Evolutionary conservation across 2,888 invertebrate species (phyloP).

Genomic region (Chloromyia formosa): DNA sequence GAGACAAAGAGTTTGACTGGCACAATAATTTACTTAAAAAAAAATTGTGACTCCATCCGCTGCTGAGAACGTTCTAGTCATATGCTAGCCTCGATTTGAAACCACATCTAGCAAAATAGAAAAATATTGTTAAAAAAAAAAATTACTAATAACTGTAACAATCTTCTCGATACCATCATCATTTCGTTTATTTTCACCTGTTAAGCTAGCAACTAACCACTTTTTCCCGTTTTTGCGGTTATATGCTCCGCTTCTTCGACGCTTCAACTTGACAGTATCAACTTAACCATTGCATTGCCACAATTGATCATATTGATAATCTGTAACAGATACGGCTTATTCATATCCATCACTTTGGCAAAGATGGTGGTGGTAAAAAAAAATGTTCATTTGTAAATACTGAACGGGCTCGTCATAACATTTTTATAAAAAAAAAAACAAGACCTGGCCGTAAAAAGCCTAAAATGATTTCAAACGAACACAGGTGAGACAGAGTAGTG

Average conservation of each 20-base stretch:
- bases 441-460: background rate
- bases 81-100: too few species aligned
- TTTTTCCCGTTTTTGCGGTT: too few species aligned
- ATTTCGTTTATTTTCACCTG: too few species aligned
- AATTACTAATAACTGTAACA: too few species aligned
- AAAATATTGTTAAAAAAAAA: too few species aligned
- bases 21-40: too few species aligned
- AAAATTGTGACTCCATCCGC: too few species aligned
- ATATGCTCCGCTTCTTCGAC: background rate
- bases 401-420: slow-evolving; percentile 7
- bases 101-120: too few species aligned
- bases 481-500: background rate
- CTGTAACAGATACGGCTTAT: slow-evolving; percentile 20
- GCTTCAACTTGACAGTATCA: slow-evolving; percentile 3
- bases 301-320: slow-evolving; percentile 41
- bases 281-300: slow-evolving; percentile 36
- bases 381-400: background rate
- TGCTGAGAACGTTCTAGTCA: too few species aligned
- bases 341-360: slow-evolving; percentile 19
- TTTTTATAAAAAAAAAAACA: slow-evolving; percentile 1
- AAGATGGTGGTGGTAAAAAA: background rate
- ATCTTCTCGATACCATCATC: too few species aligned
- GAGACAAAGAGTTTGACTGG: too few species aligned
- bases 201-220: too few species aligned
- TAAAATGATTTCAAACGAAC: slow-evolving; percentile 14